phyloP scores from a whole-genome alignment of 2,113 vertebrate genomes.

The Gasterosteus aculeatus region DNA sequence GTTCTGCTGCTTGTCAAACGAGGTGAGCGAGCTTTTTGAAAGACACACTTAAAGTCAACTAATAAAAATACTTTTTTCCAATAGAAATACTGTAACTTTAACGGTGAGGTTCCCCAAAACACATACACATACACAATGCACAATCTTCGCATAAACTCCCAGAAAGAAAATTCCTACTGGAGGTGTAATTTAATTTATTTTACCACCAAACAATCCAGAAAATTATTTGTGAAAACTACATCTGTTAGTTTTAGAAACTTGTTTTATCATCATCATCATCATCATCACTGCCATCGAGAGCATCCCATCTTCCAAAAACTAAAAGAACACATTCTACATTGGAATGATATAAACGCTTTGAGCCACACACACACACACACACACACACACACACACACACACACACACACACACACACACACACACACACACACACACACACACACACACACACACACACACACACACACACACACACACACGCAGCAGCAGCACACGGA shows the following conservation, averaged over 20 bases:
- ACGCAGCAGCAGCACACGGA: background rate
- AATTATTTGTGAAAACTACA: constrained; percentile 12
- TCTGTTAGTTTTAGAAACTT: background rate
- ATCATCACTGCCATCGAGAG: constrained; percentile 6
- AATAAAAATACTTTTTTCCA: background rate
- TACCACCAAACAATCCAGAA: background rate
- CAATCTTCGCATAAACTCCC: background rate
- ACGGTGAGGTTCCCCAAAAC: constrained; percentile 2
- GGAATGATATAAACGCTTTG: background rate
- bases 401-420: constrained; percentile 1
- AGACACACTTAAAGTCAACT: constrained; percentile 6
- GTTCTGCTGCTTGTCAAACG: constrained; percentile 33
- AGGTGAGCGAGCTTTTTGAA: constrained; percentile 54
- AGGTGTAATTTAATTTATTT: background rate
- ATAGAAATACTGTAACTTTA: constrained; percentile 4
- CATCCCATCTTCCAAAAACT: constrained; percentile 12
- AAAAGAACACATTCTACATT: background rate
- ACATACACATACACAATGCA: background rate
- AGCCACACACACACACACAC: constrained; percentile 1
- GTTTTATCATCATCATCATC: background rate
- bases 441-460: constrained; percentile 2
- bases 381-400: constrained; percentile 7
- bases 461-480: constrained; percentile 7
- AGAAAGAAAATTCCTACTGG: background rate
- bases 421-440: constrained; percentile 8